Conservation (phyloP, 2,888 invertebrate species). For the Lasioglossum malachurum region DNA sequence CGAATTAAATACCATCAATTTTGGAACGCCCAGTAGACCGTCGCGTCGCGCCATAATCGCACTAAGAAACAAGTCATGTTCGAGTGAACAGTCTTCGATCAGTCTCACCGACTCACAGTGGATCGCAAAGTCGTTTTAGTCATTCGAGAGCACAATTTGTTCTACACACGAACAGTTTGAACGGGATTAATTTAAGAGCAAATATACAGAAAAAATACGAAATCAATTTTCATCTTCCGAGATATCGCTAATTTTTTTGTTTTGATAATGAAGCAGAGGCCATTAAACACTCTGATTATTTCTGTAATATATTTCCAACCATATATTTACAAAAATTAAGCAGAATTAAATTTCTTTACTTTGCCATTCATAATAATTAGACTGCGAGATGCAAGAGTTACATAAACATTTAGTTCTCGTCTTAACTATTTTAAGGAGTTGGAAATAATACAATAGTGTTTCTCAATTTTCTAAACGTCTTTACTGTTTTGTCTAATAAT, state of each 20-base stretch:
- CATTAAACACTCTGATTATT: not conserved
- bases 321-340: not conserved
- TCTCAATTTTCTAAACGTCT: not conserved
- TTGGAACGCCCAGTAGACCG: not conserved
- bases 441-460: not conserved
- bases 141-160: not conserved
- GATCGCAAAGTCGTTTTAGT: constrained; percentile 1
- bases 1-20: not conserved
- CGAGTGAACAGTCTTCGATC: constrained; percentile 3
- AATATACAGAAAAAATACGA: not conserved
- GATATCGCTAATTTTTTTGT: not conserved
- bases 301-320: not conserved
- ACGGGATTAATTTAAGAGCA: not conserved
- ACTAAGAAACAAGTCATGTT: not conserved
- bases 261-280: not conserved
- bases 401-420: not conserved
- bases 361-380: not conserved
- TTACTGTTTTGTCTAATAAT: not conserved
- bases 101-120: not conserved
- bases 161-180: not conserved
- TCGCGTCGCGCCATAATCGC: not conserved
- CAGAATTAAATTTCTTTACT: not conserved
- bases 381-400: not conserved
- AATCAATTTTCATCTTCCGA: not conserved
- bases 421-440: not conserved